A percentile compares a stretch with the other conserved stretches of the same genome.
These are phyloP conservation scores for Eristalis arbustorum DNA, from an alignment of 2,888 invertebrate genomes.

Conservation along the genomic window DNA sequence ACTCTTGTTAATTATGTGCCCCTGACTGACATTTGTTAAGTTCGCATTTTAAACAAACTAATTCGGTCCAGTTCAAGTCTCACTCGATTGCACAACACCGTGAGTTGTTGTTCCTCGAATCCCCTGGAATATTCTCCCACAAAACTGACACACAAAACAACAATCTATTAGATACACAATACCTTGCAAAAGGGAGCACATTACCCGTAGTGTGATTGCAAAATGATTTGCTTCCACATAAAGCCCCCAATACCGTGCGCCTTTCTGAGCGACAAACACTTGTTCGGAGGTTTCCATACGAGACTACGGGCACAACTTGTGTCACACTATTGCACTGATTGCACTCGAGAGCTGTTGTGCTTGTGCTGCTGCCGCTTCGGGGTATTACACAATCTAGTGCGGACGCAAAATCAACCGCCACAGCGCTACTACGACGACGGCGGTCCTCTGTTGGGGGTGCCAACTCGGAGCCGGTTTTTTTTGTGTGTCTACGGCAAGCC, in stretches of 20 bases:
- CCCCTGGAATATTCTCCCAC: slow-evolving; percentile 43
- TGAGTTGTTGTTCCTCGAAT: background rate
- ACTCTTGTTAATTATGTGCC: background rate
- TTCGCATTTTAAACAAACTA: background rate
- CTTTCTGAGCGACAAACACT: slow-evolving; percentile 46
- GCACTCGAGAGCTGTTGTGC: background rate
- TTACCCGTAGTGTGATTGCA: slow-evolving; percentile 54
- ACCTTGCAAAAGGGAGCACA: slow-evolving; percentile 64
- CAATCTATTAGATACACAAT: slow-evolving; percentile 64
- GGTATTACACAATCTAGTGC: slow-evolving; percentile 47
- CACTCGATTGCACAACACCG: background rate
- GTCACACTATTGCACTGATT: slow-evolving; percentile 55
- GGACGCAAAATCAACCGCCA: slow-evolving; percentile 5
- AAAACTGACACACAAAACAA: slow-evolving; percentile 23
- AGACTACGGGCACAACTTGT: slow-evolving; percentile 27
- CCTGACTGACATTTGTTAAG: background rate
- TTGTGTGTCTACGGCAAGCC: background rate
- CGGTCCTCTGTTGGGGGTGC: slow-evolving; percentile 1
- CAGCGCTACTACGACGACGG: background rate
- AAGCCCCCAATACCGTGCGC: slow-evolving; percentile 48
- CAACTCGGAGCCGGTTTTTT: slow-evolving; percentile 15
- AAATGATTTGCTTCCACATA: slow-evolving; percentile 56
- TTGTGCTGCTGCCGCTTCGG: background rate
- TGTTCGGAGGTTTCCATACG: slow-evolving; percentile 42
- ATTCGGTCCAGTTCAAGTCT: background rate